Evolutionary conservation across 2,797 vertebrate genomes (phyloP), one percentile per base, ranked within the genome.

Genomic region (Threskiornis aethiopicus): DNA sequence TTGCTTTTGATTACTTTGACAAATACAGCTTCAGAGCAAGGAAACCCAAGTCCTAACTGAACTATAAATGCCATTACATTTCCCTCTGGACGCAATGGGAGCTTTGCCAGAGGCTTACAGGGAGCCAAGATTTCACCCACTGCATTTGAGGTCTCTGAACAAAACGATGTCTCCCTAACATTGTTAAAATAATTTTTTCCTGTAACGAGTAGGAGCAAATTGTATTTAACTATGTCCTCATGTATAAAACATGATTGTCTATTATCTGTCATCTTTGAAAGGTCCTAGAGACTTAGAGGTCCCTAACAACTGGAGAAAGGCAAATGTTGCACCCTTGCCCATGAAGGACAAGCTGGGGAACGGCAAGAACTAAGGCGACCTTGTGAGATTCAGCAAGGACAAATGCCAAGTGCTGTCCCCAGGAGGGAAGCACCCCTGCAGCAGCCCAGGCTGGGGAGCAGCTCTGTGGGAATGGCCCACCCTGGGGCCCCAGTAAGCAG

Each of bases 201-300:
- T 57, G 24, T 51, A 86, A 57, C 49, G 78, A 91, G 79, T 58
- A 92, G 33, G 21, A 84, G 5, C 16, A 89, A 93, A 90, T 52
- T 67, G 10, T 72, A 57, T 94, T 92, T 90, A 72, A 79, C 47
- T 66, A 20, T 65, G 59, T 51, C 52, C 33, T 94, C 37, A 65
- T 86, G 52, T 94, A 62, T 93, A 90, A 93, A 93, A 93, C 55
- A 52, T 49, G 71, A 62, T 76, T 89, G 20, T 67, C 26, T 90
- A 7, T 78, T 92, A 70, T 55, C 13, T 55, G 17, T 66, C 1
- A 0, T 86, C 64, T 81, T 69, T 76, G 39, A 69, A 79, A 92
- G 39, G 21, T 94, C 42, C 35, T 81, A 37, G 37, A 65, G 19
- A 26, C 35, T 79, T 82, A 44, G 65, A 72, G 19, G 39, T 39